Evolutionary conservation across 2,113 vertebrate species (phyloP), one percentile per base, ranked within the genome.

Genomic region (Pachypanchax playfairii): DNA sequence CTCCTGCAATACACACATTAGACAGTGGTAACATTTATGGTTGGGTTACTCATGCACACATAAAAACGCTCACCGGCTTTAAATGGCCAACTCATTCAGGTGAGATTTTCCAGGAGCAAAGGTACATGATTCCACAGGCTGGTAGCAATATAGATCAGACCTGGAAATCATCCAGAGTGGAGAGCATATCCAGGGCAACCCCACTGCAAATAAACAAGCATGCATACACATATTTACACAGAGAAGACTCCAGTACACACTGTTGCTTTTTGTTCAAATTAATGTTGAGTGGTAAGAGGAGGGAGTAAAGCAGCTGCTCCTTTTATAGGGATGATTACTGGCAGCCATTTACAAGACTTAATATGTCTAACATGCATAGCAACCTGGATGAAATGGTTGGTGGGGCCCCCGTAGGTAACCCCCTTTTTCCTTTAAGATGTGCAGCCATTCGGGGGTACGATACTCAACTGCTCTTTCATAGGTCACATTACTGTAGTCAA

Each of bases 71-170:
- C 48, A 31, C 26, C 11, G 6, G 18, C 28, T 33, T 29, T 42
- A 18, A 42, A 42, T 42, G 18, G 48, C 22, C 21, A 81, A 80
- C 65, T 80, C 35, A 77, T 75, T 85, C 77, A 82, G 81, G 82
- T 85, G 79, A 85, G 64, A 78, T 83, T 87, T 83, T 73, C 78
- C 82, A 77, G 84, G 86, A 76, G 84, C 86, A 89, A 90, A 90
- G 89, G 84, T 89, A 36, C 84, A 84, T n/a, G n/a, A n/a, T 86
- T 89, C 83, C 83, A 75, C 26, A 65, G 75, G 47, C 73, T 79
- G 79, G 75, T 74, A 65, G 75, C 39, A 60, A 83, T 83, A 82
- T 75, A 77, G 75, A 85, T 74, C 80, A 63, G 77, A 80, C 72
- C 73, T 87, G 82, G 80, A 84, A 81, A 72, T 63, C 20, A 79